Conservation (phyloP, 2,888 invertebrate species). For the Tipula lateralis region DNA sequence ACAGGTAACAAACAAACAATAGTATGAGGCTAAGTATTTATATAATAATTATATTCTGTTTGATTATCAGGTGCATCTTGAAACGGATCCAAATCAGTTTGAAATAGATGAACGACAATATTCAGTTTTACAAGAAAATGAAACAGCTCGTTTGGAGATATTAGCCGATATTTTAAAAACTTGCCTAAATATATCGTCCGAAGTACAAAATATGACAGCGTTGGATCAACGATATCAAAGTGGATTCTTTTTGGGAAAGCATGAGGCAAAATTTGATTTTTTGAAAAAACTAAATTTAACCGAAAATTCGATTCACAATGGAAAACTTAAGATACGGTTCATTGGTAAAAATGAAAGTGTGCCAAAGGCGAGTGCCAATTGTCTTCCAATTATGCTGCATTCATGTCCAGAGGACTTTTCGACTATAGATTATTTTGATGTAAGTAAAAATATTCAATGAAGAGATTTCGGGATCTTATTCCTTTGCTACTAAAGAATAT, state of each 20-base stretch:
- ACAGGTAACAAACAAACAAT: constrained; percentile 62
- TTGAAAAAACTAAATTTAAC: constrained; percentile 54
- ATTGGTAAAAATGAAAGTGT: constrained; percentile 61
- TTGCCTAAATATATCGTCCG: constrained; percentile 53
- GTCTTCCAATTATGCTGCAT: constrained; percentile 69
- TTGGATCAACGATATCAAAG: constrained; percentile 36
- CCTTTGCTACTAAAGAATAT: no score
- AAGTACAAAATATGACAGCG: constrained; percentile 20
- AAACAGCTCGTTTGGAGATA: constrained; percentile 71
- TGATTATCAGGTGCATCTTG: constrained; percentile 80
- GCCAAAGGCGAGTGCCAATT: constrained; percentile 53
- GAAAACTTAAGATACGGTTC: constrained; percentile 64
- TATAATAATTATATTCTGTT: no score
- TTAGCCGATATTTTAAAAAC: constrained; percentile 67
- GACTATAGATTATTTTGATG: constrained; percentile 78
- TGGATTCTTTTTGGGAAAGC: constrained; percentile 68
- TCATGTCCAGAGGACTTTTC: constrained; percentile 82
- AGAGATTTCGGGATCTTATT: no score
- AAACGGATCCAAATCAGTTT: constrained; percentile 67
- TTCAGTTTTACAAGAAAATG: constrained; percentile 56
- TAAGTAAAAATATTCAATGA: constrained; percentile 43
- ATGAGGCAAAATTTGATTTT: constrained; percentile 74
- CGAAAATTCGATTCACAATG: constrained; percentile 51
- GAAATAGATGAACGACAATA: constrained; percentile 59
- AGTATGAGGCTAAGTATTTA: no score